Base-by-base conservation (phyloP, 2,888 invertebrate species). In the Cantharis rustica region DNA sequence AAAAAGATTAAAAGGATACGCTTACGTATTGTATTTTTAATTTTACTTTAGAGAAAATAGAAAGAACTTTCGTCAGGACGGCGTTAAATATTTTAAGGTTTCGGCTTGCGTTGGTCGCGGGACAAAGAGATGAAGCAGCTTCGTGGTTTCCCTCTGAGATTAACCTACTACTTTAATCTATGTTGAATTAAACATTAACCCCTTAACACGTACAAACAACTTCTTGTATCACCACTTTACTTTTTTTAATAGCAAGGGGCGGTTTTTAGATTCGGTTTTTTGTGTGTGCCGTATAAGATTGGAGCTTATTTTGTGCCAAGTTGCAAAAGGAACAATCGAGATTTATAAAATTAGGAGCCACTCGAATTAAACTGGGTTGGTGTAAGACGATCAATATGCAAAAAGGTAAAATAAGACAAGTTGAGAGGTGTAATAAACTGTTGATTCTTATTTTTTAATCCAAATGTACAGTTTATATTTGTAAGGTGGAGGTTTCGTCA, bases 101-200 rank as follows among this genome's bases (percentile, higher is more conserved):
- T 72, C 70, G 76, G 80, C 76, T 75, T 80, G 75, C 69, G 77
- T 72, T 79, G 79, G 76, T 75, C 77, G 72, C 71, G 64, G 72
- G 79, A 75, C 73, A 77, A 73, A 73, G 71, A 78, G 75, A 76
- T 78, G 75, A 78, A 74, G 78, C 73, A 75, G 72, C 63, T 15
- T 63, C 61, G 73, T 68, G 73, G 76, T 71, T 76, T 73, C 82
- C 82, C 81, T 81, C 80, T 82, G 83, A 84, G 85, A 85, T 85
- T 85, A 85, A 84, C 82, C 84, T 83, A 82, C 84, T 84, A 84
- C 85, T 85, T 84, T 85, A 85, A 84, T 85, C 85, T 84, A 81
- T 84, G 82, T 82, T 85, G 85, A 84, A 85, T 85, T 85, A 85
- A 85, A 84, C 83, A 85, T 85, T 80, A 83, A 78, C 80, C 82